Percentiles rank a stretch among this genome's conserved stretches.
phyloP scores from a whole-genome alignment of 1,140 invertebrate species.

The Eubasilissa regina region DNA sequence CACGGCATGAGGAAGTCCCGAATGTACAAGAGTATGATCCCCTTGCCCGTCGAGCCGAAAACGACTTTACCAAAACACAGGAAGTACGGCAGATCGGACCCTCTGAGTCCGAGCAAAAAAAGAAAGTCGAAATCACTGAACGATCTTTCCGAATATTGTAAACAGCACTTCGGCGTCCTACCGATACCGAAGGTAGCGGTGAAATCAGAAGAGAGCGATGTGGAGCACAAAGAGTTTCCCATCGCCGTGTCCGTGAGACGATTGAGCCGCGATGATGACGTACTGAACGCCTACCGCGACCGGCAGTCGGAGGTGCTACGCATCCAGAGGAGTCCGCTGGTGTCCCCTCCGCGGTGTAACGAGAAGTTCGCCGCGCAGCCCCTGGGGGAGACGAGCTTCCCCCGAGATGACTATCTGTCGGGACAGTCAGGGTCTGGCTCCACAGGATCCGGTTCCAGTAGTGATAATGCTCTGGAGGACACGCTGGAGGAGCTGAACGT shows the following conservation, averaged over 20 bases:
- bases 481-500: constrained; percentile 68
- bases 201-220: constrained; percentile 6
- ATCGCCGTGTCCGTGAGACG: background rate
- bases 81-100: constrained; percentile 6
- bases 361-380: constrained; percentile 22
- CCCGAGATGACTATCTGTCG: constrained; percentile 43
- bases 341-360: constrained; percentile 15
- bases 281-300: constrained; percentile 13
- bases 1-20: constrained; percentile 9
- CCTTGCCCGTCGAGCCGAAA: constrained; percentile 42
- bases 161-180: constrained; percentile 53
- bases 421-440: constrained; percentile 60
- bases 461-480: constrained; percentile 62
- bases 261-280: constrained; percentile 20
- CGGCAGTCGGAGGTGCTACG: constrained; percentile 25
- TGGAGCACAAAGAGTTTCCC: background rate
- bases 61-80: constrained; percentile 33
- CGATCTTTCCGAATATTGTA: constrained; percentile 70
- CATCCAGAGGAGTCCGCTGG: constrained; percentile 21
- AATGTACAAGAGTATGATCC: constrained; percentile 54
- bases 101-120: constrained; percentile 60
- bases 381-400: constrained; percentile 32
- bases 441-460: constrained; percentile 63
- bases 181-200: constrained; percentile 34
- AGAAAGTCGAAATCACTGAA: constrained; percentile 70